Conservation (phyloP, 2,113 vertebrate species). For the Tachuris rubrigastra region DNA sequence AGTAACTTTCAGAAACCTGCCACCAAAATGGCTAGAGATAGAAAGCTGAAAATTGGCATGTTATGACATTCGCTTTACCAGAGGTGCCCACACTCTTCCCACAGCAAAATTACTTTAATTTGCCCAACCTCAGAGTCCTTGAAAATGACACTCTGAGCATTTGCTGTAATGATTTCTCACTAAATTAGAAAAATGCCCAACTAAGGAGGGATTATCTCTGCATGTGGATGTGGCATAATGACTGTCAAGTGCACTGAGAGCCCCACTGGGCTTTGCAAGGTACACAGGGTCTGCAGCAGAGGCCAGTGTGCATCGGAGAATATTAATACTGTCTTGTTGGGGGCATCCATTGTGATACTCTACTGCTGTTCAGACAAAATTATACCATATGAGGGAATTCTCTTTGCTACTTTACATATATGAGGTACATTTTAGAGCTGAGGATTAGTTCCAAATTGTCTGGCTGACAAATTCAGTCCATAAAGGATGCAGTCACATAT, state of each 20-base stretch:
- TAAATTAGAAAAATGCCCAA: constrained; percentile 70
- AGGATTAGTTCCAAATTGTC: constrained; percentile 11
- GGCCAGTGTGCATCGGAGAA: background rate
- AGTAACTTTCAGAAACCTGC: constrained; percentile 39
- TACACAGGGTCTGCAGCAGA: constrained; percentile 30
- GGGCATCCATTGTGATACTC: constrained; percentile 42
- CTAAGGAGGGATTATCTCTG: constrained; percentile 69
- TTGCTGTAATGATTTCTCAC: constrained; percentile 67
- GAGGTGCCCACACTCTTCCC: constrained; percentile 44
- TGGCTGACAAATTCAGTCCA: background rate
- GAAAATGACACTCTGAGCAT: constrained; percentile 65
- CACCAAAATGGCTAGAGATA: constrained; percentile 14
- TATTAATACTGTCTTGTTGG: constrained; percentile 51
- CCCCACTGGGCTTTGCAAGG: constrained; percentile 51
- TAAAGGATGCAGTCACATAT: background rate
- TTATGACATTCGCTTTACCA: constrained; percentile 51
- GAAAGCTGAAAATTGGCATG: constrained; percentile 51
- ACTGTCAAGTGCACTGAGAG: constrained; percentile 65
- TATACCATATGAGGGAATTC: constrained; percentile 46
- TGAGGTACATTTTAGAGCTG: constrained; percentile 24
- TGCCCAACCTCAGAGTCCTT: constrained; percentile 54
- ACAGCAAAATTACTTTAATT: constrained; percentile 69
- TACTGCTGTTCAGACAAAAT: constrained; percentile 48
- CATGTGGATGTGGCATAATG: constrained; percentile 66
- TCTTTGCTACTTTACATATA: constrained; percentile 51